Percentiles rank a stretch among this genome's conserved stretches.
Evolutionary conservation across 1,140 invertebrate species (phyloP).

Genomic region (Drosophila novamexicana): DNA sequence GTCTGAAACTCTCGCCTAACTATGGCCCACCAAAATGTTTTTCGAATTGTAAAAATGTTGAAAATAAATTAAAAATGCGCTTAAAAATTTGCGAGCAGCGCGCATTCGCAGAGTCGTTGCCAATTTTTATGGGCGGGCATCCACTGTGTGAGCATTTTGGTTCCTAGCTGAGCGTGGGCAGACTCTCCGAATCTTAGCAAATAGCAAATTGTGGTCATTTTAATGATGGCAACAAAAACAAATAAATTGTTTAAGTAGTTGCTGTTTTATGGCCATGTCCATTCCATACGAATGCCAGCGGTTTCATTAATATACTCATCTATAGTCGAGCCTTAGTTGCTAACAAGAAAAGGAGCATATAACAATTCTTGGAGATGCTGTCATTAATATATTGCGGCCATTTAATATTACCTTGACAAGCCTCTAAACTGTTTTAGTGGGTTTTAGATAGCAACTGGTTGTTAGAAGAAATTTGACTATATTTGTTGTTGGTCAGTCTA

Average conservation of each 20-base stretch:
- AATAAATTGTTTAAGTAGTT: slow-evolving; percentile 44
- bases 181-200: slow-evolving; percentile 18
- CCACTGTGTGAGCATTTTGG: slow-evolving; percentile 52
- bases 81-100: slow-evolving; percentile 62
- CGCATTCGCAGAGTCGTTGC: slow-evolving; percentile 27
- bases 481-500: too few relatives aligned
- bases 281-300: not conserved
- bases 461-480: too few relatives aligned
- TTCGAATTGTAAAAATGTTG: slow-evolving; percentile 79
- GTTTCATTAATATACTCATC: slow-evolving; percentile 4
- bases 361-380: not conserved
- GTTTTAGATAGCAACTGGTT: too few relatives aligned
- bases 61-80: slow-evolving; percentile 81
- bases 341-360: not conserved
- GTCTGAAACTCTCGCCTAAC: slow-evolving; percentile 22
- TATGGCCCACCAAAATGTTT: slow-evolving; percentile 41
- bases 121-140: slow-evolving; percentile 48
- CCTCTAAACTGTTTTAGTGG: too few relatives aligned
- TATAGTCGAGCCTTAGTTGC: not conserved
- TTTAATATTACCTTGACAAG: too few relatives aligned
- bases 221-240: slow-evolving; percentile 37
- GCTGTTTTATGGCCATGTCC: slow-evolving; percentile 31
- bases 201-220: slow-evolving; percentile 20
- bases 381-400: not conserved
- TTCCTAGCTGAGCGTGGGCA: slow-evolving; percentile 50